A percentile compares a stretch with the other conserved stretches of the same genome.
These are phyloP conservation scores for Muntiacus muntjak DNA, from an alignment of 2,113 vertebrate species.

Conservation along the genomic window DNA sequence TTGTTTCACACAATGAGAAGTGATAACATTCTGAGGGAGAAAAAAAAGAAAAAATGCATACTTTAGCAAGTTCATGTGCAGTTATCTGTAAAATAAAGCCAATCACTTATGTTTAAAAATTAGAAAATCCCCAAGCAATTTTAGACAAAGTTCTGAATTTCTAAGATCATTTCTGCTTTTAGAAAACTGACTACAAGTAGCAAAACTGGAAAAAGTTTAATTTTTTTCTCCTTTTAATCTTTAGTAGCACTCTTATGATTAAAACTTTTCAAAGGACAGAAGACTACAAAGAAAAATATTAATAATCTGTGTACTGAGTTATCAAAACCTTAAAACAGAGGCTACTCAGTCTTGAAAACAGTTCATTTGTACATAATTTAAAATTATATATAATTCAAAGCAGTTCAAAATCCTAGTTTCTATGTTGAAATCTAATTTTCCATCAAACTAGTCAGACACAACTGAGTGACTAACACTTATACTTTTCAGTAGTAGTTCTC, in stretches of 20 bases:
- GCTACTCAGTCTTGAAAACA: not conserved
- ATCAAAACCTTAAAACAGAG: not conserved
- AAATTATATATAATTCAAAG: not conserved
- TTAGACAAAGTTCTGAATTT: constrained; percentile 5
- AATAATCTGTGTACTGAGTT: not conserved
- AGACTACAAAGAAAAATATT: not conserved
- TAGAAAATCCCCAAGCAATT: not conserved
- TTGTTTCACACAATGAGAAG: not conserved
- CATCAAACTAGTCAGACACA: not conserved
- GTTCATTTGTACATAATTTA: not conserved
- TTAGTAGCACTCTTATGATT: not conserved
- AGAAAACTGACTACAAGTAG: not conserved
- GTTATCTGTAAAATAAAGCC: not conserved
- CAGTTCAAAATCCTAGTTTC: not conserved
- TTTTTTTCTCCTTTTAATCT: not conserved
- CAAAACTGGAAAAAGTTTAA: not conserved
- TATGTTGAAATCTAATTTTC: not conserved
- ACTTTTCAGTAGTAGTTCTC: not conserved
- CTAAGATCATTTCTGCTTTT: not conserved
- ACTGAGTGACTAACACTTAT: not conserved
- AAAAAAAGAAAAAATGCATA: not conserved
- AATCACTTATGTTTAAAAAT: not conserved
- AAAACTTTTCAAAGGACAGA: not conserved
- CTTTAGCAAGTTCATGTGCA: not conserved
- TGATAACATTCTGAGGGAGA: not conserved